Evolutionary conservation across 2,888 invertebrate species (phyloP).

Genomic region (Sphinx pinastri): DNA sequence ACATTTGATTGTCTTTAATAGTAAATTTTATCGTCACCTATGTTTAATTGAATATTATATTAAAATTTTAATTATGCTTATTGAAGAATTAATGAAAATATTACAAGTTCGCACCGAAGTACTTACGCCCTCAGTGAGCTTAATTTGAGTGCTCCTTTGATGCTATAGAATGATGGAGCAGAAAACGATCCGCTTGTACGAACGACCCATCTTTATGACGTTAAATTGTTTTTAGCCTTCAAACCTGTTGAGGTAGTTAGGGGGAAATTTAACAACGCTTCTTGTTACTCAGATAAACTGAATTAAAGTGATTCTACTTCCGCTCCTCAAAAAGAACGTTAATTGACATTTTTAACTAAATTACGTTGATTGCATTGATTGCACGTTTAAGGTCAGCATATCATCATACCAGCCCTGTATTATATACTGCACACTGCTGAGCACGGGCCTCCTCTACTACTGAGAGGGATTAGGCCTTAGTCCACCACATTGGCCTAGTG

Average conservation of each 20-base stretch:
- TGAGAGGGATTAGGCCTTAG: too few relatives aligned
- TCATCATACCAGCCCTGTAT: too few relatives aligned
- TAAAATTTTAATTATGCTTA: background rate
- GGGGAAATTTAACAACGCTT: constrained; percentile 33
- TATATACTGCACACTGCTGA: too few relatives aligned
- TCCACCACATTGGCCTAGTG: too few relatives aligned
- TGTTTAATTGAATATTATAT: too few relatives aligned
- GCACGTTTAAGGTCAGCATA: too few relatives aligned
- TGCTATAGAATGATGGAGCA: constrained; percentile 56
- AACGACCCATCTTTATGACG: constrained; percentile 51
- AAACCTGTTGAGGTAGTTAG: constrained; percentile 51
- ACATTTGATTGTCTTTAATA: background rate
- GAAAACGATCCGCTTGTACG: constrained; percentile 58
- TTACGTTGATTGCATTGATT: too few relatives aligned
- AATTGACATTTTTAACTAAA: background rate
- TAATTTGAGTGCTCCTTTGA: constrained; percentile 62
- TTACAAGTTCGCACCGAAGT: constrained; percentile 36
- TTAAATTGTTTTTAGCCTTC: constrained; percentile 52
- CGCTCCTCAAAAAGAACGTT: background rate
- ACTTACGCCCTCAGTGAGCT: constrained; percentile 51
- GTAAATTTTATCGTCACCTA: background rate
- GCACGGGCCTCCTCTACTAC: too few relatives aligned
- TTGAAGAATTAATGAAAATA: constrained; percentile 13
- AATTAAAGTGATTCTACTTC: constrained; percentile 21
- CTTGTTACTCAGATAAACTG: constrained; percentile 23